phyloP scores from a whole-genome alignment of 2,888 invertebrate species.

The Dynastes tityus region DNA sequence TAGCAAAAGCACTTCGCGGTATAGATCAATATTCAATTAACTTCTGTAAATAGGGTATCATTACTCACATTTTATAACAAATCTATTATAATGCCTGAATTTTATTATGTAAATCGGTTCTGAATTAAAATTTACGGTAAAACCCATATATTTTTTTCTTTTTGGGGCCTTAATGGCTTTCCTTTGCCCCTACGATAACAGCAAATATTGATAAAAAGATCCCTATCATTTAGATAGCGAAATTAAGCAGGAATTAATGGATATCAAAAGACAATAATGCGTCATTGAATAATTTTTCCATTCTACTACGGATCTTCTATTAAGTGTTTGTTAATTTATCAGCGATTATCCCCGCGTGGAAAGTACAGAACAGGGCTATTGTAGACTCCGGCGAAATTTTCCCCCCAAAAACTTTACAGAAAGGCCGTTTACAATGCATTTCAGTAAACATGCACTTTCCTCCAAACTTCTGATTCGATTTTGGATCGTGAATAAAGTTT shows the following conservation, averaged over 20 bases:
- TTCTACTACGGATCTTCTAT: slow-evolving; percentile 41
- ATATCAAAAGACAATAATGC: slow-evolving; percentile 36
- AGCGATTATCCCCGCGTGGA: slow-evolving; percentile 49
- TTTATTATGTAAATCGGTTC: slow-evolving; percentile 45
- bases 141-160: not conserved
- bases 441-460: slow-evolving; percentile 55
- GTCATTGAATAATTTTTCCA: slow-evolving; percentile 13
- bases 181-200: not conserved
- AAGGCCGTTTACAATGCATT: slow-evolving; percentile 50
- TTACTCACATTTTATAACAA: slow-evolving; percentile 55
- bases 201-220: not conserved
- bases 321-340: slow-evolving; percentile 51
- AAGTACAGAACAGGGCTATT: slow-evolving; percentile 53
- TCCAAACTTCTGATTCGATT: slow-evolving; percentile 56
- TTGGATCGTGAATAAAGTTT: slow-evolving; percentile 55
- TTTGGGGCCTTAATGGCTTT: not conserved
- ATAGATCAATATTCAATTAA: slow-evolving; percentile 59
- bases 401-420: slow-evolving; percentile 49
- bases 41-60: slow-evolving; percentile 55
- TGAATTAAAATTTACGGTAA: slow-evolving; percentile 20
- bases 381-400: slow-evolving; percentile 50
- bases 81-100: slow-evolving; percentile 45
- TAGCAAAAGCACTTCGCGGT: slow-evolving; percentile 50
- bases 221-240: not conserved
- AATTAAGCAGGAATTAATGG: slow-evolving; percentile 25